Conservation (phyloP, 2,888 invertebrate species). For the Lycia hirtaria region DNA sequence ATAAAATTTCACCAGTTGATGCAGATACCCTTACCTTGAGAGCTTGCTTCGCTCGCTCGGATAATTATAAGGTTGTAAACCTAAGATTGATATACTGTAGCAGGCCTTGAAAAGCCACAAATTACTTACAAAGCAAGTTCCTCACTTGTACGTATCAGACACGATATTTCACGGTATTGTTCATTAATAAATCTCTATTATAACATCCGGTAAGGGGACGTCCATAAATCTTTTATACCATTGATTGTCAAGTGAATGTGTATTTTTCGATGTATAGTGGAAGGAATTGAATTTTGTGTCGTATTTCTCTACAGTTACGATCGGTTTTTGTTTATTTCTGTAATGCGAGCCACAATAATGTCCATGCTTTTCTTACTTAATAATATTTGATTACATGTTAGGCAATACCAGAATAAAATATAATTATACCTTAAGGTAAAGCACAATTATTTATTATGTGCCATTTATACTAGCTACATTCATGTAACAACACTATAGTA, state of each 20-base stretch:
- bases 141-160: conserved; percentile 19
- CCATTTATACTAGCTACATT: too few relatives aligned
- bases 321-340: not conserved
- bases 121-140: not conserved
- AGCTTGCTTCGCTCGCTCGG: too few relatives aligned
- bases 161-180: conserved; percentile 30
- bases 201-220: conserved; percentile 23
- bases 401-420: too few relatives aligned
- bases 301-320: not conserved
- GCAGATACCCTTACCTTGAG: too few relatives aligned
- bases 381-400: not conserved
- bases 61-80: not conserved
- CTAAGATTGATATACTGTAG: not conserved
- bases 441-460: too few relatives aligned
- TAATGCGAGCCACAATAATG: not conserved
- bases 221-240: conserved; percentile 17
- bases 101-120: not conserved
- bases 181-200: conserved; percentile 36
- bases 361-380: not conserved
- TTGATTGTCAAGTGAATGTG: conserved; percentile 14
- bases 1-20: too few relatives aligned
- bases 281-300: not conserved
- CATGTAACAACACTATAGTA: too few relatives aligned
- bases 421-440: too few relatives aligned
- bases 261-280: conserved; percentile 3